A percentile compares a stretch with the other conserved stretches of the same genome.
Conservation (phyloP, 1,140 invertebrate species). For the Cydia pomonella region DNA sequence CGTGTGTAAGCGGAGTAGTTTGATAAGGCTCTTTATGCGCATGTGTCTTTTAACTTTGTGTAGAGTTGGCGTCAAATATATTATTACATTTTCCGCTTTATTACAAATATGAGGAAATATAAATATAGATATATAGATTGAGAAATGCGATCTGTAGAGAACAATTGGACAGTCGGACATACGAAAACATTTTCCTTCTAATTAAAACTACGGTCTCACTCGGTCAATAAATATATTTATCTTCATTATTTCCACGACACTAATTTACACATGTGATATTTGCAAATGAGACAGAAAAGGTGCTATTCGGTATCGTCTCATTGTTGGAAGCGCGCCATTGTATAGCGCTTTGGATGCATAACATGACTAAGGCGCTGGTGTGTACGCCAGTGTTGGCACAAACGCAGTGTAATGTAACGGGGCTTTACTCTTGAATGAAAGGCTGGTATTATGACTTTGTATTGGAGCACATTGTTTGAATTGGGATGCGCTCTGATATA, state of each 20-base stretch:
- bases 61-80: too few species aligned
- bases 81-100: too few species aligned
- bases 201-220: too few species aligned
- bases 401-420: constrained; percentile 17
- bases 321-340: not conserved
- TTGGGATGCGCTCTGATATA: not conserved
- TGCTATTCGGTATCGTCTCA: constrained; percentile 5
- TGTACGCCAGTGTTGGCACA: constrained; percentile 6
- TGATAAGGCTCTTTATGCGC: not conserved
- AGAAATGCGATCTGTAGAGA: too few species aligned
- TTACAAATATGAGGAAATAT: too few species aligned
- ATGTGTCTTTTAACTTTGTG: too few species aligned
- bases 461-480: constrained; percentile 9
- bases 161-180: too few species aligned
- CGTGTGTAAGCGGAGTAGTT: too few species aligned
- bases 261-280: not conserved
- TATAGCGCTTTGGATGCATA: constrained; percentile 18
- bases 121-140: too few species aligned
- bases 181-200: too few species aligned
- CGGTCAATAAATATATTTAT: too few species aligned
- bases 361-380: constrained; percentile 13
- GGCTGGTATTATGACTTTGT: constrained; percentile 13
- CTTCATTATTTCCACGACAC: too few species aligned
- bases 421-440: constrained; percentile 23
- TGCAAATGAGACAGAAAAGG: constrained; percentile 18